Evolutionary conservation across 2,113 vertebrate genomes (phyloP).

Genomic region (Cygnus atratus): DNA sequence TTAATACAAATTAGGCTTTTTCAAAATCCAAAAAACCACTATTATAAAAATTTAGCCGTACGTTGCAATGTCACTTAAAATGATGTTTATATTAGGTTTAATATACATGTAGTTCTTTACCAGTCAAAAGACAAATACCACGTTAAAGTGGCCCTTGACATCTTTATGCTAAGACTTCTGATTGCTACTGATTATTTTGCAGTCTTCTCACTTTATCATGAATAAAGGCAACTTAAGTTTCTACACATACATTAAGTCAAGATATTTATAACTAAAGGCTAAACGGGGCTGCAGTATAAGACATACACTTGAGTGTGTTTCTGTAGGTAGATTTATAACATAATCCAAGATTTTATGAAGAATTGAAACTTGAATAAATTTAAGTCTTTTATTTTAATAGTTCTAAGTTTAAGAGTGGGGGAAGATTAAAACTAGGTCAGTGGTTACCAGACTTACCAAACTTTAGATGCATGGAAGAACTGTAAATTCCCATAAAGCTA

Average conservation of each 20-base stretch:
- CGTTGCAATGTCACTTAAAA: constrained; percentile 74
- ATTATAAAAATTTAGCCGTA: constrained; percentile 73
- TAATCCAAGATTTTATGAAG: constrained; percentile 74
- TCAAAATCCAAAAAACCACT: constrained; percentile 73
- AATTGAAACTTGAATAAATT: constrained; percentile 71
- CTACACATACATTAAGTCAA: constrained; percentile 74
- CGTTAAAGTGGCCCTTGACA: constrained; percentile 74
- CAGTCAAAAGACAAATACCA: constrained; percentile 63
- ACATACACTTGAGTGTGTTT: constrained; percentile 77
- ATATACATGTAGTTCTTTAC: constrained; percentile 65
- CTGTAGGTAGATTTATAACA: constrained; percentile 74
- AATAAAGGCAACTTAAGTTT: constrained; percentile 69
- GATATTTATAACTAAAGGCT: constrained; percentile 67
- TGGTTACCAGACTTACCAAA: constrained; percentile 89
- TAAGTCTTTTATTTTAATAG: constrained; percentile 76
- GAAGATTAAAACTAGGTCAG: constrained; percentile 80
- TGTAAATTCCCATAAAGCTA: constrained; percentile 99
- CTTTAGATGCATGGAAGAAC: constrained; percentile 99
- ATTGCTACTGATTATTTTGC: constrained; percentile 69
- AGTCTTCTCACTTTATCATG: constrained; percentile 76
- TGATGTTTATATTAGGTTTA: constrained; percentile 73
- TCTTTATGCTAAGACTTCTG: constrained; percentile 64
- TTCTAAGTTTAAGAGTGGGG: constrained; percentile 80
- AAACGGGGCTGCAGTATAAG: constrained; percentile 72
- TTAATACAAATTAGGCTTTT: constrained; percentile 81